phyloP scores from a whole-genome alignment of 1,140 invertebrate species.

The Drosophila busckii region DNA sequence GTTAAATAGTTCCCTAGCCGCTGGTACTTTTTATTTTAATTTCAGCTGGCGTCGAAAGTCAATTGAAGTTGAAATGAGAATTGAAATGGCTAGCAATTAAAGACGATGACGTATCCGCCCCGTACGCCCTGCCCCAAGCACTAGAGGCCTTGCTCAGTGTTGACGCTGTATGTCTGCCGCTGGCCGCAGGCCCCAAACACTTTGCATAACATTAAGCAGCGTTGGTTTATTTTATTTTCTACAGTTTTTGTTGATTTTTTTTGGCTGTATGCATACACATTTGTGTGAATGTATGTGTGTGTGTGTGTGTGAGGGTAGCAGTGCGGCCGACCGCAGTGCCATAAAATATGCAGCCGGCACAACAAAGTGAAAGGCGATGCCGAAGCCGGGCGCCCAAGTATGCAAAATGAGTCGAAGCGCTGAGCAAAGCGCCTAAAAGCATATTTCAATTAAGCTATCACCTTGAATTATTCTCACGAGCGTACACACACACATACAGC shows the following conservation, averaged over 20 bases:
- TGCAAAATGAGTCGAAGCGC: slow-evolving; percentile 50
- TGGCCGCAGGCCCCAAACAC: slow-evolving; percentile 65
- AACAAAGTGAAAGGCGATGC: slow-evolving; percentile 49
- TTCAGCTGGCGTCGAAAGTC: slow-evolving; percentile 49
- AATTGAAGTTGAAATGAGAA: slow-evolving; percentile 70
- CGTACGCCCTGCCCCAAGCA: too few relatives aligned
- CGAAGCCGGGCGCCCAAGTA: slow-evolving; percentile 33
- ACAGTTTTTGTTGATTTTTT: slow-evolving; percentile 20
- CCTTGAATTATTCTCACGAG: slow-evolving; percentile 78
- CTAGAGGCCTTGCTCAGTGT: too few relatives aligned
- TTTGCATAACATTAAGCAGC: slow-evolving; percentile 74
- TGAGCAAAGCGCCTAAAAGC: slow-evolving; percentile 74
- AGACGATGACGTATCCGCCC: slow-evolving; percentile 48
- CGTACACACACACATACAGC: slow-evolving; percentile 21
- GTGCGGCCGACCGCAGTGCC: slow-evolving; percentile 61
- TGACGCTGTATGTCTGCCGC: slow-evolving; percentile 24
- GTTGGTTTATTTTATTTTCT: slow-evolving; percentile 31
- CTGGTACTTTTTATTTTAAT: slow-evolving; percentile 5
- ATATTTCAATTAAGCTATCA: slow-evolving; percentile 79
- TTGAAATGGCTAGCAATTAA: slow-evolving; percentile 74
- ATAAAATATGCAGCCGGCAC: slow-evolving; percentile 71
- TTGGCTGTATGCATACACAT: too few relatives aligned
- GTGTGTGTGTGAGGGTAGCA: slow-evolving; percentile 14
- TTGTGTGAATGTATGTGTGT: too few relatives aligned
- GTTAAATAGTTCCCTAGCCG: slow-evolving; percentile 11